Evolutionary conservation across 2,888 invertebrate species (phyloP), one percentile per base, ranked within the genome.

Genomic region (Habrosyne pyritoides): DNA sequence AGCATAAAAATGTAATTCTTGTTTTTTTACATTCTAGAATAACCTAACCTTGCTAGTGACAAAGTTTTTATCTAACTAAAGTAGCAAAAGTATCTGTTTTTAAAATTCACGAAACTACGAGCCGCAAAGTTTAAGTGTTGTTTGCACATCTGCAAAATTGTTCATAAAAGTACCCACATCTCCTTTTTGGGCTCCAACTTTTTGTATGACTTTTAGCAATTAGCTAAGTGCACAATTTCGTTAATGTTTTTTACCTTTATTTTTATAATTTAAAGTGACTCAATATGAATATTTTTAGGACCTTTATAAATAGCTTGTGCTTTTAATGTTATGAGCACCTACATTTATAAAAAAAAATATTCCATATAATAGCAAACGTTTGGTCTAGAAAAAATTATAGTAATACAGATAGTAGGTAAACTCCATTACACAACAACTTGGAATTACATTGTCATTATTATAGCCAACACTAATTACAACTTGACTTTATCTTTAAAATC

Each of bases 131-230:
- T 47, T 47, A n/a, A 49, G n/a, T 14, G 26, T 49, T 49, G 48
- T 24, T 24, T 24, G 14, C n/a, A 4, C 14, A n/a, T 26, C 26
- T 24, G 48, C 14, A 24, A 49, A 49, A 49, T 26, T 26, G 26
- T 49, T 12, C 26, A 49, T 22, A 47, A 47, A 22, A 47, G 47
- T 12, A 24, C 47, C 48, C 4, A 8, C 46, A 4, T 18, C 14
- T 42, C 42, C 42, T 14, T 22, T 26, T 49, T 49, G 26, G 48
- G 14, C 14, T 24, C 26, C 1, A 49, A 26, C 10, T 47, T 63
- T 63, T 68, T 60, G 26, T 63, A 57, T 49, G 59, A 55, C 48
- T 61, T 66, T 53, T 53, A 51, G 58, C 56, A 68, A 67, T 68
- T 68, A 64, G 53, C 54, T 55, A 47, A 56, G 58, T 64, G 56